Evolutionary conservation across 2,113 vertebrate genomes (phyloP), one percentile per base, ranked within the genome.

Genomic region (Phalacrocorax aristotelis): DNA sequence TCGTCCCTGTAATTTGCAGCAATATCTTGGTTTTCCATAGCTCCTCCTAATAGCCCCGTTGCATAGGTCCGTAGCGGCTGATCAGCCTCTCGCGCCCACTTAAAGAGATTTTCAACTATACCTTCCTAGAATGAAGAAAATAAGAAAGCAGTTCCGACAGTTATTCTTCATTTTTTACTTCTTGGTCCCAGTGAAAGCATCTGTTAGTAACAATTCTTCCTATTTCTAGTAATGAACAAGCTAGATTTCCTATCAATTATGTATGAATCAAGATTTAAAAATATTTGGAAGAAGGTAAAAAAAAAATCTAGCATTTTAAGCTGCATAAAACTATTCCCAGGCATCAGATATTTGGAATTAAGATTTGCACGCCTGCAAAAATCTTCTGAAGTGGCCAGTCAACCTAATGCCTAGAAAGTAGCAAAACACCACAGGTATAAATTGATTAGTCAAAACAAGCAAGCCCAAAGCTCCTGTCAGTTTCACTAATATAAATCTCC

Each of bases 21-120:
- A 79, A 99, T 99, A 96, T 99, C 99, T 97, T 99, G 99, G 97
- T 99, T 99, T 98, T 99, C 99, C 99, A 99, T 99, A 91, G 99
- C 99, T 58, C 99, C 99, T n/a, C 99, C 99, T 83, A 99, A 97
- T 36, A 99, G 97, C 57, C 99, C 99, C 1, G 99, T 99, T 85
- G 99, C 99, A 1, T 99, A 99, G 0, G 99, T 99, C 93, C 99
- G 98, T 54, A 99, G 97, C 0, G 99, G 99, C 83, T 99, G 99
- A 96, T 99, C 99, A 4, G 99, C 99, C 95, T 99, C 99, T 95
- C 98, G 98, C 2, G 99, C 99, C 99, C 99, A 99, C 87, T 99
- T 99, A 83, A 99, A 99, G 69, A 99, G 98, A 89, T 99, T 99
- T 97, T 99, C 99, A 76, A 99, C 99, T 93, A 99, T 99, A 38